Evolutionary conservation across 1,140 invertebrate genomes (phyloP).

Genomic region (Lepeophtheirus salmonis): DNA sequence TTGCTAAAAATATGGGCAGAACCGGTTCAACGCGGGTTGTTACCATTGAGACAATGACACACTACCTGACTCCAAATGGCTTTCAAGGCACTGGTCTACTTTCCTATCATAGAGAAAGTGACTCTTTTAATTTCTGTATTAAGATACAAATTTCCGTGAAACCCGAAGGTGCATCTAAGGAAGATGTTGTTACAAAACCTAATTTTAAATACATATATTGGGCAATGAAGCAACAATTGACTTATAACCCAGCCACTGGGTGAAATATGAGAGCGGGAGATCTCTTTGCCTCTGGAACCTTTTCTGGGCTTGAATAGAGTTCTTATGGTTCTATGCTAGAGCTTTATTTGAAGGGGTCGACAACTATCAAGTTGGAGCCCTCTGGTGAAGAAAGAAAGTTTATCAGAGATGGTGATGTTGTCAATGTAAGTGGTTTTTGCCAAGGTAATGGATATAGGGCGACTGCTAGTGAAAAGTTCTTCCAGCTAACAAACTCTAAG

Average conservation of each 20-base stretch:
- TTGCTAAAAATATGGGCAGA: conserved; percentile 85
- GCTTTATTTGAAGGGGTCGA: conserved; percentile 78
- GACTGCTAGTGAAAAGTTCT: conserved; percentile 66
- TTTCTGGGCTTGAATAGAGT: conserved; percentile 67
- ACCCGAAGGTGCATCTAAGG: conserved; percentile 38
- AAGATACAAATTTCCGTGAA: conserved; percentile 70
- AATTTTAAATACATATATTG: conserved; percentile 83
- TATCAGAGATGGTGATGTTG: conserved; percentile 79
- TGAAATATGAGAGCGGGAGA: conserved; percentile 89
- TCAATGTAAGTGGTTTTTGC: conserved; percentile 68
- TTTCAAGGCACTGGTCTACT: conserved; percentile 67
- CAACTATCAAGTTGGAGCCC: conserved; percentile 44
- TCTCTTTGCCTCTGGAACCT: conserved; percentile 85
- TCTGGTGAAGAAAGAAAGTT: conserved; percentile 69
- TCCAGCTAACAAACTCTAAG: conserved; percentile 32
- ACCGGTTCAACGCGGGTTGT: conserved; percentile 95
- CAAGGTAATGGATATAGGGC: conserved; percentile 50
- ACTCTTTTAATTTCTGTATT: conserved; percentile 83
- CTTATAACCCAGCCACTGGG: conserved; percentile 87
- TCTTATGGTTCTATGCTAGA: conserved; percentile 88
- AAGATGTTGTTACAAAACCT: conserved; percentile 38
- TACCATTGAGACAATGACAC: conserved; percentile 75
- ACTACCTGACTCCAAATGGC: conserved; percentile 60
- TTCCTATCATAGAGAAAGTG: conserved; percentile 62
- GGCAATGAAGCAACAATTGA: conserved; percentile 88